Conservation (phyloP, 2,113 vertebrate genomes). For the Semnopithecus entellus region DNA sequence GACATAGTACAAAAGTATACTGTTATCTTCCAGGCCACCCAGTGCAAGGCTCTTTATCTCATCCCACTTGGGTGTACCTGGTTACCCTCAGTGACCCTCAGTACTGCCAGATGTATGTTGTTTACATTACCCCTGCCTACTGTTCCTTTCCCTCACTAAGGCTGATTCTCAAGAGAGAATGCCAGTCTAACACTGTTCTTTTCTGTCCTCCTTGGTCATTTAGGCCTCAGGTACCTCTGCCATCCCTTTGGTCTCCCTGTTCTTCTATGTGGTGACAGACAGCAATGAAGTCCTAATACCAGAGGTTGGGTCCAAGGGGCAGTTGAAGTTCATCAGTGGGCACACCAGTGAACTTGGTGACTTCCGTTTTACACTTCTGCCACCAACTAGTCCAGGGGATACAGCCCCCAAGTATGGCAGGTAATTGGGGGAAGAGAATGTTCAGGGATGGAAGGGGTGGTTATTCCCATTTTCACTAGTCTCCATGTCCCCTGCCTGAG, state of each 20-base stretch:
- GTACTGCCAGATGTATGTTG: background rate
- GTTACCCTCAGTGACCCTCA: background rate
- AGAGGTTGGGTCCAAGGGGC: slow-evolving; percentile 72
- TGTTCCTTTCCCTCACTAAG: background rate
- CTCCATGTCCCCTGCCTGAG: background rate
- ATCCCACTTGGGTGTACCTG: background rate
- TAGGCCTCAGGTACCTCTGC: slow-evolving; percentile 80
- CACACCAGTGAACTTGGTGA: slow-evolving; percentile 91
- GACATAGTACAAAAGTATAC: background rate
- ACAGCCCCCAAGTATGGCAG: slow-evolving; percentile 87
- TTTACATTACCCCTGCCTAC: background rate
- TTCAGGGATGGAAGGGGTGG: background rate
- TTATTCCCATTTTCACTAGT: background rate
- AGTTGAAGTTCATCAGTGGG: slow-evolving; percentile 86
- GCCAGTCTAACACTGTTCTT: background rate
- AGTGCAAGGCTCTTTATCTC: background rate
- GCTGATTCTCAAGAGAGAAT: background rate
- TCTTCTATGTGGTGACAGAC: slow-evolving; percentile 95
- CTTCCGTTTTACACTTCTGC: slow-evolving; percentile 92
- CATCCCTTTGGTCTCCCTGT: slow-evolving; percentile 90
- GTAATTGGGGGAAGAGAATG: slow-evolving; percentile 72
- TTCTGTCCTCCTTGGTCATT: background rate
- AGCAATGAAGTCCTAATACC: slow-evolving; percentile 89
- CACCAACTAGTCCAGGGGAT: slow-evolving; percentile 83
- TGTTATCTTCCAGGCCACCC: background rate